These are phyloP conservation scores for Thelaira solivaga DNA, from an alignment of 2,888 invertebrate species.

Conservation along the genomic window DNA sequence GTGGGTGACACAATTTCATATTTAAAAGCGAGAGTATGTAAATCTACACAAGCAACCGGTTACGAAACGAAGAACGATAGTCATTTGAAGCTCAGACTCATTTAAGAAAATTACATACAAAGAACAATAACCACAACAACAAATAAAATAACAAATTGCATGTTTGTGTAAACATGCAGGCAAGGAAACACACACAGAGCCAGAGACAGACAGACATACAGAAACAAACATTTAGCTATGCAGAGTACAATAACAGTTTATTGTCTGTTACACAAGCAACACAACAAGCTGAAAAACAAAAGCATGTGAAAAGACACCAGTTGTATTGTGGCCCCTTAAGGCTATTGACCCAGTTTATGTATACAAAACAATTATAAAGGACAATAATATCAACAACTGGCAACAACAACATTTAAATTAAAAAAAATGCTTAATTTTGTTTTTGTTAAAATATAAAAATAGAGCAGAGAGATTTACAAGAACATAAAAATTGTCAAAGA, in stretches of 20 bases:
- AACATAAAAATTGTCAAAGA: too few species aligned
- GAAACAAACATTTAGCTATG: background rate
- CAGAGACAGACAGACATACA: background rate
- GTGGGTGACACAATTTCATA: conserved; percentile 15
- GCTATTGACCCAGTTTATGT: conserved; percentile 57
- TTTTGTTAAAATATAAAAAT: conserved; percentile 27
- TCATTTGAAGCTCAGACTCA: conserved; percentile 16
- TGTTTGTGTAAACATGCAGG: conserved; percentile 43
- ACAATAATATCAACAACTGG: conserved; percentile 1
- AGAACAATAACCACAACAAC: background rate
- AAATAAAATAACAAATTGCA: conserved; percentile 40
- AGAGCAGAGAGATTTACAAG: background rate
- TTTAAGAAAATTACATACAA: conserved; percentile 11
- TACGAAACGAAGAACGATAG: background rate
- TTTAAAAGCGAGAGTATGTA: background rate
- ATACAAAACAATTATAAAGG: conserved; percentile 57
- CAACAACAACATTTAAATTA: background rate
- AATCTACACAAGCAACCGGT: conserved; percentile 3
- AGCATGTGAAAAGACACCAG: conserved; percentile 42
- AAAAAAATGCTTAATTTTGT: background rate
- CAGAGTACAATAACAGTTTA: conserved; percentile 6
- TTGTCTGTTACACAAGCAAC: background rate
- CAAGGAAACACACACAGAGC: background rate
- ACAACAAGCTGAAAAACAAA: conserved; percentile 17
- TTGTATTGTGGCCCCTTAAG: conserved; percentile 49